These are phyloP conservation scores for Montipora capricornis DNA, from an alignment of 64 coral and sea anemone species.

Conservation along the genomic window DNA sequence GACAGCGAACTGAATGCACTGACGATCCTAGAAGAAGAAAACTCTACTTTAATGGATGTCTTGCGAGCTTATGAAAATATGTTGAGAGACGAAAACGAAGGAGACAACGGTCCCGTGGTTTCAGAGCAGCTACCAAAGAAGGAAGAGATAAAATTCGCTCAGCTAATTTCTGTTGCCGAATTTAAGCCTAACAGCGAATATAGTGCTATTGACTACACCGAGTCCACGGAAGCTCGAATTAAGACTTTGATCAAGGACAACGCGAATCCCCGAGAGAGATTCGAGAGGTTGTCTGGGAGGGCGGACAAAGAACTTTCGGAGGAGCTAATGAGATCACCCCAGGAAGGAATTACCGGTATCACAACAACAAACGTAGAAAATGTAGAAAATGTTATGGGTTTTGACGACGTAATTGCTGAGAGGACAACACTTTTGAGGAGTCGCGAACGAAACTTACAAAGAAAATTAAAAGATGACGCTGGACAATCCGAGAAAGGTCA, in stretches of 20 bases:
- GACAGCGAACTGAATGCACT: not conserved
- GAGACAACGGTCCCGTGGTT: not conserved
- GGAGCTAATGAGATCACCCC: slow-evolving; percentile 14
- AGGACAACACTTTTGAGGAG: slow-evolving; percentile 48
- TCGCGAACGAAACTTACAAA: slow-evolving; percentile 45
- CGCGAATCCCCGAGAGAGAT: not conserved
- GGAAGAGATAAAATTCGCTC: slow-evolving; percentile 20
- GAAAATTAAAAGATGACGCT: not conserved
- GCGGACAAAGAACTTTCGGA: slow-evolving; percentile 8
- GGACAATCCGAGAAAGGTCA: not conserved
- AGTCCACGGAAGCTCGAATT: not conserved
- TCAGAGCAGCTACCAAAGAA: not conserved
- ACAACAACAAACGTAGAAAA: slow-evolving; percentile 16
- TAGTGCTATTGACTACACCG: too few species aligned
- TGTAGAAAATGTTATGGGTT: not conserved
- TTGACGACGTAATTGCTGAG: slow-evolving; percentile 4
- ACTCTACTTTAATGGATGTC: not conserved
- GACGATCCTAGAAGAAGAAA: not conserved
- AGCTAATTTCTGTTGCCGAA: not conserved
- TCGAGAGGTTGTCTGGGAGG: not conserved
- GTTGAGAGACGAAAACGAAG: not conserved
- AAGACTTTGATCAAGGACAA: not conserved
- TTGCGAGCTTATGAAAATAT: not conserved
- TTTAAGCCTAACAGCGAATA: not conserved
- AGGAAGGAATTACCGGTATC: slow-evolving; percentile 28